These are phyloP conservation scores for Amaurobius ferox DNA, from an alignment of 2,888 invertebrate genomes.

Conservation along the genomic window DNA sequence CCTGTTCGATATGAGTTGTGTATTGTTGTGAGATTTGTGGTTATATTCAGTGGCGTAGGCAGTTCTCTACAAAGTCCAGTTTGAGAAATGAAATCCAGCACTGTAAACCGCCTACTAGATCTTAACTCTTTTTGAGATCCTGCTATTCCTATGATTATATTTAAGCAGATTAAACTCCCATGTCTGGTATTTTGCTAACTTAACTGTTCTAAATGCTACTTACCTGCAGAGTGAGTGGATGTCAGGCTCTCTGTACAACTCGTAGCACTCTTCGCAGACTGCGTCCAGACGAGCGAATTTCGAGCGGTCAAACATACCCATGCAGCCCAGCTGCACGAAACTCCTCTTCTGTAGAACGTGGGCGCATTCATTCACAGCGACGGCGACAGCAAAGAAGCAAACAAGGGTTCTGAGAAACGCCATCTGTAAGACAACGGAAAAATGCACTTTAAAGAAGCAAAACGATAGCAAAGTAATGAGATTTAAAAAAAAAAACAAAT, in stretches of 20 bases:
- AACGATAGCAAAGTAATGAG: neutral
- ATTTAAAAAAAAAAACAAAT: neutral
- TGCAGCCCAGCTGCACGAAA: constrained; percentile 68
- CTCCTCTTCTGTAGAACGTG: constrained; percentile 65
- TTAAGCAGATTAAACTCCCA: too few species aligned
- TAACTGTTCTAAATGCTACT: too few species aligned
- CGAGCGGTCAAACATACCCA: constrained; percentile 65
- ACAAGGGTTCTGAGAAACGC: constrained; percentile 49
- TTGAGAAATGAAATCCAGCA: too few species aligned
- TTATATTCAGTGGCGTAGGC: too few species aligned
- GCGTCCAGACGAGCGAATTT: constrained; percentile 62
- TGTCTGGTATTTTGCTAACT: too few species aligned
- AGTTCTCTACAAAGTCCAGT: too few species aligned
- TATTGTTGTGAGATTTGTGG: too few species aligned
- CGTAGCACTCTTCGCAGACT: constrained; percentile 70
- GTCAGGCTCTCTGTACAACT: constrained; percentile 67
- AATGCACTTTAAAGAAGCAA: too few species aligned
- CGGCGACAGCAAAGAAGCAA: constrained; percentile 51
- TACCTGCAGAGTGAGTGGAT: constrained; percentile 60
- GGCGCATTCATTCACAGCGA: constrained; percentile 41
- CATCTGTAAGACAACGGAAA: constrained; percentile 31
- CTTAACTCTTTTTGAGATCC: too few species aligned
- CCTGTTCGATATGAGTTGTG: too few species aligned
- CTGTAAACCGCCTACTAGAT: too few species aligned
- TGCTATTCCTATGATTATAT: too few species aligned